These are phyloP conservation scores for Temnothorax curvispinosus DNA, from an alignment of 1,140 invertebrate species.

Conservation along the genomic window DNA sequence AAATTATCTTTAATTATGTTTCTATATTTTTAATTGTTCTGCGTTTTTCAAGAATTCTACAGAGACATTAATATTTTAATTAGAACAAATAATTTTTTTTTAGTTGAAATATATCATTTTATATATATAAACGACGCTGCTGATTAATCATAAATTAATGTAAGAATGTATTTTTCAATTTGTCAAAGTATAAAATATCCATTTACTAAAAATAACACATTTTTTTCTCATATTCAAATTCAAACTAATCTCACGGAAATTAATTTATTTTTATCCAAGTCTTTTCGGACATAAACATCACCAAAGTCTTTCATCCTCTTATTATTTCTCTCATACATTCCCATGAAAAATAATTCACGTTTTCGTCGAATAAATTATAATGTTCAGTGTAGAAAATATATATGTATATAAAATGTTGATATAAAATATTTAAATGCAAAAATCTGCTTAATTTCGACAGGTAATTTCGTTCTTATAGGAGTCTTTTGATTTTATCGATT, in stretches of 20 bases:
- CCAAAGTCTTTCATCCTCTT: background rate
- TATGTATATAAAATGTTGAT: background rate
- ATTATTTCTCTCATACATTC: background rate
- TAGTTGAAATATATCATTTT: background rate
- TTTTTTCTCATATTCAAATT: background rate
- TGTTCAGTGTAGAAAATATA: background rate
- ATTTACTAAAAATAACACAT: no score
- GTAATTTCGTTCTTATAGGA: background rate
- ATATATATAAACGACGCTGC: background rate
- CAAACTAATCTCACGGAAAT: background rate
- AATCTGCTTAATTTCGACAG: background rate
- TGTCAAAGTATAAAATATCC: no score
- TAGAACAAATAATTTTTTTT: background rate
- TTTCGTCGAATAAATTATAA: conserved; percentile 13
- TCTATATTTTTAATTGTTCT: background rate
- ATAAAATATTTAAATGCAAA: background rate
- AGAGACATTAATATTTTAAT: background rate
- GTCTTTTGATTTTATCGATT: background rate
- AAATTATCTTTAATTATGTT: background rate
- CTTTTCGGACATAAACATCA: background rate
- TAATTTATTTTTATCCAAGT: background rate
- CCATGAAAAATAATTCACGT: background rate
- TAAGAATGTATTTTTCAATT: background rate
- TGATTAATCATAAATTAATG: background rate
- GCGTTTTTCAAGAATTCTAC: background rate